phyloP scores from a whole-genome alignment of 2,113 vertebrate species.

The Ciconia boyciana region DNA sequence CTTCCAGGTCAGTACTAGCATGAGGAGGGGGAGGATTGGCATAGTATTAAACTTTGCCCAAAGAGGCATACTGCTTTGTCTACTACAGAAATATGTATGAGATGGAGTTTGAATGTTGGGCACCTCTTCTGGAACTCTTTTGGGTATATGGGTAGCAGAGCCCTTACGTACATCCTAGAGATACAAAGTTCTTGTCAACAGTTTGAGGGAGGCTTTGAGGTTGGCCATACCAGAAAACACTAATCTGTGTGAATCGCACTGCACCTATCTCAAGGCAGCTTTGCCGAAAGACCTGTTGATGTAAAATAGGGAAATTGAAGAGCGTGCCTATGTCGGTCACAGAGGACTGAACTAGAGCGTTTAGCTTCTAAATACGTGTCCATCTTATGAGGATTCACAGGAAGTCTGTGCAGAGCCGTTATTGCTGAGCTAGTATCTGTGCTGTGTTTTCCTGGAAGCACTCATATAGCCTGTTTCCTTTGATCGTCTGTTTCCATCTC shows the following conservation, averaged over 20 bases:
- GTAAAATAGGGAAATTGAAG: not conserved
- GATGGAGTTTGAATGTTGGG: not conserved
- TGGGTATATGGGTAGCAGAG: not conserved
- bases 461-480: not conserved
- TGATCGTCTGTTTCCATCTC: not conserved
- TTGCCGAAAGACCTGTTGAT: not conserved
- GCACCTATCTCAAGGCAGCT: not conserved
- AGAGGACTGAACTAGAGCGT: not conserved
- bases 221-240: not conserved
- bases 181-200: not conserved
- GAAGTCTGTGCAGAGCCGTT: not conserved
- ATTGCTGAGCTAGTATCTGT: not conserved
- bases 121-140: not conserved
- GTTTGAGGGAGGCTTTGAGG: not conserved
- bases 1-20: not conserved
- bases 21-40: not conserved
- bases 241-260: accelerated
- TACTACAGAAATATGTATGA: not conserved
- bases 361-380: not conserved
- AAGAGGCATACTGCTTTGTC: not conserved
- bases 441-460: not conserved
- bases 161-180: not conserved
- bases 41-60: not conserved
- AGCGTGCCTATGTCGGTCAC: accelerated
- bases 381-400: not conserved